These are phyloP conservation scores for Crepidodera aurea DNA, from an alignment of 2,888 invertebrate genomes.

Conservation along the genomic window DNA sequence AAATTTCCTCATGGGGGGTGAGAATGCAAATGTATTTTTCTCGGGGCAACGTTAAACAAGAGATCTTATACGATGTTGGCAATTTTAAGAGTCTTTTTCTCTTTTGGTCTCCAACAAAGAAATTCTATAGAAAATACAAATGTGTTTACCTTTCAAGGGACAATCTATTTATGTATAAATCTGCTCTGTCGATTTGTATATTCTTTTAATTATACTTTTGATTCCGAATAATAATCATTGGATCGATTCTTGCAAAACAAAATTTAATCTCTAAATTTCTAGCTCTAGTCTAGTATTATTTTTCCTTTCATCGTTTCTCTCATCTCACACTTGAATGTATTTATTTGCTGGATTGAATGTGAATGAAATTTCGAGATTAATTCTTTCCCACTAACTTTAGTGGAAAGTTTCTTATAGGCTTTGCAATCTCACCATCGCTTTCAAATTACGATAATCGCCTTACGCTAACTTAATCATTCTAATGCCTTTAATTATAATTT, in stretches of 20 bases:
- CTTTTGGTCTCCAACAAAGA: neutral
- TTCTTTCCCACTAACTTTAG: conserved; percentile 1
- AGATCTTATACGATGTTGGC: no score
- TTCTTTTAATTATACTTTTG: no score
- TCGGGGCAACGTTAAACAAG: neutral
- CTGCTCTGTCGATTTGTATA: no score
- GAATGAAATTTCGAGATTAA: no score
- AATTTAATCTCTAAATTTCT: no score
- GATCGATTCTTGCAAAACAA: no score
- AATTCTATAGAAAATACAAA: neutral
- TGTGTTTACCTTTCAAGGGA: neutral
- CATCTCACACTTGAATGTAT: no score
- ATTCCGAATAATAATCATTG: no score
- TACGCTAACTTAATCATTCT: conserved; percentile 49
- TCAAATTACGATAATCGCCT: conserved; percentile 50
- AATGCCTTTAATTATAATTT: conserved; percentile 52
- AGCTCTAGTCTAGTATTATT: no score
- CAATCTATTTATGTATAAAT: neutral
- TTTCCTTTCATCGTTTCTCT: no score
- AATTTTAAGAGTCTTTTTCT: no score
- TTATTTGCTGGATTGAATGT: no score
- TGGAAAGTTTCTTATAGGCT: conserved; percentile 18
- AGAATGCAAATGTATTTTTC: neutral
- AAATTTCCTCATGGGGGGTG: neutral
- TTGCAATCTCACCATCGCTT: conserved; percentile 35